Base-by-base conservation (phyloP, 2,888 invertebrate genomes). In the Agonum fuliginosum region DNA sequence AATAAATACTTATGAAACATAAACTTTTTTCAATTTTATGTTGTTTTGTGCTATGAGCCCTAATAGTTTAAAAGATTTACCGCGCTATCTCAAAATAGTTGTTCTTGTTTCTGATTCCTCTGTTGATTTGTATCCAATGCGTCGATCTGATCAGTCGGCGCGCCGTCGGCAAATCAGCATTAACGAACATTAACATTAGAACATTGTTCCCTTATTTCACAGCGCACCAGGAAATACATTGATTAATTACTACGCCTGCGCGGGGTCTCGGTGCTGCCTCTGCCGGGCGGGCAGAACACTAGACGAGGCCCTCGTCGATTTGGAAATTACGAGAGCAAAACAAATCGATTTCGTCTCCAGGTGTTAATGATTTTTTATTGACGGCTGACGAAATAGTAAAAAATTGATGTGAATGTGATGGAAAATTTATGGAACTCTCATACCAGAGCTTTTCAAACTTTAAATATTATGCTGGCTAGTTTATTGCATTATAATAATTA, bases 141-240 rank as follows among this genome's bases (percentile, higher is more conserved):
- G 8, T 37, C 48, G 48, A 20, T 48, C 54, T n/a, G 54, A 24
- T 54, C 54, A 20, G 12, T 22, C 70, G 41, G 27, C n/a, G 19
- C 58, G 77, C 70, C 70, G 24, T 46, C 54, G 77, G 77, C 77
- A 70, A 30, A 75, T 69, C 69, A 77, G 51, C 67, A 76, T 51
- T 77, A 77, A 77, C 77, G 77, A 70, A 77, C 70, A 77, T 77
- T 77, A 77, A 69, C 77, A 51, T 77, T 77, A 70, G 77, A 77
- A 70, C 70, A 77, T 77, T 77, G 77, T 77, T 77, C 75, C 34
- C 34, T 69, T 37, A 76, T 76, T 76, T 14, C 75, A 37, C 43
- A 34, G 51, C 75, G 19, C 75, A 67, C 67, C 67, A 75, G 67
- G 75, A 67, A 75, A 67, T 48, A 75, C 51, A 46, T 75, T 75